A percentile compares a stretch with the other conserved stretches of the same genome.
Conservation (phyloP, 2,888 invertebrate species). For the Xestia sexstrigata region DNA sequence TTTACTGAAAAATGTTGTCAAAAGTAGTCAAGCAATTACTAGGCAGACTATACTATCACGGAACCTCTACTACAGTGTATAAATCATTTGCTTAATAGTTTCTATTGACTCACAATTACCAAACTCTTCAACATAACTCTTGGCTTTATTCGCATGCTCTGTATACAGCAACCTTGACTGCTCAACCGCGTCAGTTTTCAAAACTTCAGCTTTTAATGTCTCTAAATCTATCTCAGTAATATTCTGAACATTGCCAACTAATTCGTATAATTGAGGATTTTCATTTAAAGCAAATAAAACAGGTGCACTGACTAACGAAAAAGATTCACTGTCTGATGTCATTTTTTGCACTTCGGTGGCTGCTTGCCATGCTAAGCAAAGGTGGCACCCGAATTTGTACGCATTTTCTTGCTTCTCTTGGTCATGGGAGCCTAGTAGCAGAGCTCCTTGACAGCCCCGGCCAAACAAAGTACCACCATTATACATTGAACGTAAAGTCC, state of each 20-base stretch:
- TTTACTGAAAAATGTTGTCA: neutral
- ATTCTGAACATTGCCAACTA: constrained; percentile 89
- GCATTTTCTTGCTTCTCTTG: constrained; percentile 93
- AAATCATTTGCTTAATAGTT: constrained; percentile 84
- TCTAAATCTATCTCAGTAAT: constrained; percentile 92
- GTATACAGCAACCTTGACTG: constrained; percentile 78
- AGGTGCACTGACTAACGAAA: constrained; percentile 95
- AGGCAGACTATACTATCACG: neutral
- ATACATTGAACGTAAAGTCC: constrained; percentile 93
- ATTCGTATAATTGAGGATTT: constrained; percentile 92
- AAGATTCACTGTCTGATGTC: constrained; percentile 89
- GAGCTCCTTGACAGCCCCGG: constrained; percentile 95
- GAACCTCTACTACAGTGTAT: constrained; percentile 72
- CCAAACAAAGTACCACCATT: constrained; percentile 93
- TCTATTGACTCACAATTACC: constrained; percentile 82
- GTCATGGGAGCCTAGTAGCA: constrained; percentile 93
- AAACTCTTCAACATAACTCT: constrained; percentile 78
- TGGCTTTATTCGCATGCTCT: constrained; percentile 82
- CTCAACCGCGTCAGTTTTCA: constrained; percentile 83
- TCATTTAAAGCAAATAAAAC: constrained; percentile 95
- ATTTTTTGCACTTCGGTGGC: constrained; percentile 82
- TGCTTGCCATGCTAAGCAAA: constrained; percentile 96
- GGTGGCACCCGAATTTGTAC: constrained; percentile 94
- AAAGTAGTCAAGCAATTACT: neutral
- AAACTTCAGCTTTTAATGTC: constrained; percentile 81